phyloP scores from a whole-genome alignment of 2,888 invertebrate genomes.

The Volucella inflata region DNA sequence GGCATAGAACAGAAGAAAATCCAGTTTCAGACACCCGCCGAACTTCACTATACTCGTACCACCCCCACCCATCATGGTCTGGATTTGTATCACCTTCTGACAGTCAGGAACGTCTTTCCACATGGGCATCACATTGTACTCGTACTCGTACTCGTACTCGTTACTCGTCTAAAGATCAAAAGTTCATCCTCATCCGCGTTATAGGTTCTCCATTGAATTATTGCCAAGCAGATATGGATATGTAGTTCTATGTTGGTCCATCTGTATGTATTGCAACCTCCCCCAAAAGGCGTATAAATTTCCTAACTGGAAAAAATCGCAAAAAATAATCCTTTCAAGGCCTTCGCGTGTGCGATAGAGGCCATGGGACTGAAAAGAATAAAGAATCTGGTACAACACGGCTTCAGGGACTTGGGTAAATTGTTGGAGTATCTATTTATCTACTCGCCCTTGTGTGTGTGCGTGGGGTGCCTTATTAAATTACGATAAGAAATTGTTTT shows the following conservation, averaged over 20 bases:
- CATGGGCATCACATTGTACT: neutral
- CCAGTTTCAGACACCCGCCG: neutral
- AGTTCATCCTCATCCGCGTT: constrained; percentile 27
- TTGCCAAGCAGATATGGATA: constrained; percentile 29
- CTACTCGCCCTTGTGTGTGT: neutral
- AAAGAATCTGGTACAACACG: constrained; percentile 8
- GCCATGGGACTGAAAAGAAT: neutral
- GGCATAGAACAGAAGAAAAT: neutral
- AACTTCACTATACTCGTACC: constrained; percentile 9
- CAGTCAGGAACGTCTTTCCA: neutral
- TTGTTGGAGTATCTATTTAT: neutral
- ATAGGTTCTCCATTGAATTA: constrained; percentile 45
- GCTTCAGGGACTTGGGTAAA: constrained; percentile 8
- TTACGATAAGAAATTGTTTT: constrained; percentile 60
- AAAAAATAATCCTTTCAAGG: neutral
- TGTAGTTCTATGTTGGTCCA: neutral
- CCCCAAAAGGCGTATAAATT: constrained; percentile 12
- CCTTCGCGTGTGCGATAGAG: neutral
- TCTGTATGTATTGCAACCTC: neutral
- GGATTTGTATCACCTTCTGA: constrained; percentile 34
- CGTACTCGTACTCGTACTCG: neutral
- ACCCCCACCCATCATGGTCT: neutral
- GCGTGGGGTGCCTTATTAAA: constrained; percentile 40
- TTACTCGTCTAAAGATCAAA: constrained; percentile 14
- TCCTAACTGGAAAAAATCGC: constrained; percentile 2